Evolutionary conservation across 64 coral and sea anemone genomes (phyloP).

Genomic region (Dendrophyllia cribrosa): DNA sequence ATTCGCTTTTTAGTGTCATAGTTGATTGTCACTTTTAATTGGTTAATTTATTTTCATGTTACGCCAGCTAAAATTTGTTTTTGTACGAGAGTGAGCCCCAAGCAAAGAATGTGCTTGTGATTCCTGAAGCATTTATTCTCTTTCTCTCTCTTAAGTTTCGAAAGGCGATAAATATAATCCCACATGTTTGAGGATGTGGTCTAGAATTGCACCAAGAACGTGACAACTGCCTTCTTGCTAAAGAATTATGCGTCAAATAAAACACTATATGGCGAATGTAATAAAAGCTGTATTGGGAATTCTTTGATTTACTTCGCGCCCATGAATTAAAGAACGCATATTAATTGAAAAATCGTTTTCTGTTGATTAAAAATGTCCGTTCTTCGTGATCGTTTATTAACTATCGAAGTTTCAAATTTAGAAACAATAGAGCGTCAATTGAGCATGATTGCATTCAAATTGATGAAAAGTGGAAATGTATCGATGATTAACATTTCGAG

Average conservation of each 20-base stretch:
- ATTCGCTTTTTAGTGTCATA: neutral
- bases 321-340: neutral
- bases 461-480: conserved; percentile 17
- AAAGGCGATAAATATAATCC: conserved; percentile 16
- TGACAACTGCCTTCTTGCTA: conserved; percentile 3
- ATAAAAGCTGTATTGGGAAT: neutral
- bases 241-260: neutral
- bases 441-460: conserved; percentile 4
- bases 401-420: conserved; percentile 1
- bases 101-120: conserved; percentile 7
- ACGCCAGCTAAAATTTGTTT: conserved; percentile 4
- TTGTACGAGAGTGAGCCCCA: neutral
- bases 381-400: neutral
- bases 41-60: conserved; percentile 15
- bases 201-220: neutral
- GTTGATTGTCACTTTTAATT: conserved; percentile 55
- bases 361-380: neutral
- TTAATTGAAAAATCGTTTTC: neutral
- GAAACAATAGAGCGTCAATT: neutral
- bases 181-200: neutral
- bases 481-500: conserved; percentile 22
- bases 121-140: neutral
- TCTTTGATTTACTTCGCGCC: conserved; percentile 8
- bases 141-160: neutral
- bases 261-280: neutral